Base-by-base conservation (phyloP, 2,113 vertebrate species). In the Myiopsitta monachus region DNA sequence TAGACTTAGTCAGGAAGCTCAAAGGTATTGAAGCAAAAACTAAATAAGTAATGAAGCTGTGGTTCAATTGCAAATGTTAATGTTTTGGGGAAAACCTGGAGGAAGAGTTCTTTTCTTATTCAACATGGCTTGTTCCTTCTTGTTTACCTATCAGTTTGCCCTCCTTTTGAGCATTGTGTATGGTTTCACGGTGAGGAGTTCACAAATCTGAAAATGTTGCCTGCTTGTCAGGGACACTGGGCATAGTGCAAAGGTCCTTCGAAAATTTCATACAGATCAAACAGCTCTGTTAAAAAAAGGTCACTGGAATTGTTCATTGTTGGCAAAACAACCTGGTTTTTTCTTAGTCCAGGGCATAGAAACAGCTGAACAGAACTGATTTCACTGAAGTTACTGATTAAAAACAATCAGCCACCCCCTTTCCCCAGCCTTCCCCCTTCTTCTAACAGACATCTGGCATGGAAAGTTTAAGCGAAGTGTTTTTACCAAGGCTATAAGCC, bases 211-310 rank as follows among this genome's bases (percentile, higher is more conserved):
- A 85, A 90, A 94, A 91, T 61, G 77, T 87, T 95, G 54, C 63
- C 69, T 80, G 87, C 78, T 92, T 83, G 78, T 91, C 74, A 70
- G 77, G 81, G 92, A 77, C 51, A 46, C 74, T 49, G 86, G 90
- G 94, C 76, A 17, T 72, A 90, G 76, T 73, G 88, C 92, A 97
- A 85, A 95, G 90, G 94, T 96, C 91, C 93, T 94, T 88, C 85
- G 33, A 59, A 89, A 92, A 90, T 94, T 95, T 92, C 72, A 74
- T 95, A 70, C 89, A 90, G 84, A 87, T 95, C 70, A 92, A 83
- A 91, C 92, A 92, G 31, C 87, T 94, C 59, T 85, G 62, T 94
- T 89, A 81, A 78, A 89, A 96, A 94, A 91, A 95, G 89, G 93
- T 92, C 93, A 87, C 44, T n/a, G 28, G 83, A 84, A 84, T 84